Evolutionary conservation across 2,888 invertebrate species (phyloP).

Genomic region (Dione vanillae): DNA sequence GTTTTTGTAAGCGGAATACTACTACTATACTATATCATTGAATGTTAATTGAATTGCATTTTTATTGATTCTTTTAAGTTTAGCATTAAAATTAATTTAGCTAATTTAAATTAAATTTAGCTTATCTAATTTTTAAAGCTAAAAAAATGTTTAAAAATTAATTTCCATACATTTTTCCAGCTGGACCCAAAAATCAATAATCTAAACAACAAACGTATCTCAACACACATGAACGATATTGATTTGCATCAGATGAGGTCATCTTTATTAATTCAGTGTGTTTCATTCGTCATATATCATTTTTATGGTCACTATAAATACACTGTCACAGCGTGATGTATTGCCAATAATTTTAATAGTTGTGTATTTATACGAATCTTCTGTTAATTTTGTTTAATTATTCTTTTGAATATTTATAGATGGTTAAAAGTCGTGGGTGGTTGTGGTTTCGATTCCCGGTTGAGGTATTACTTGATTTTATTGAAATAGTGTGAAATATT

Average conservation of each 20-base stretch:
- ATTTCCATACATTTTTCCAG: neutral
- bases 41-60: no score
- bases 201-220: conserved; percentile 5
- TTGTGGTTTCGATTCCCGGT: neutral
- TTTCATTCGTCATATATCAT: conserved; percentile 48
- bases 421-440: neutral
- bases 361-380: conserved; percentile 33
- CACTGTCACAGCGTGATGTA: conserved; percentile 47
- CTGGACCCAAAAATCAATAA: conserved; percentile 20
- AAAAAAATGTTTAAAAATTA: no score
- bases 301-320: conserved; percentile 51
- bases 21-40: no score
- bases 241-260: conserved; percentile 48
- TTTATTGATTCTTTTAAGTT: no score
- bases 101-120: no score
- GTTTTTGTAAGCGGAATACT: no score
- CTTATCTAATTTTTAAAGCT: no score
- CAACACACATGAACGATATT: conserved; percentile 20
- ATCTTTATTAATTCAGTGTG: conserved; percentile 49
- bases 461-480: neutral
- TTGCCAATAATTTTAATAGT: conserved; percentile 45
- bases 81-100: no score
- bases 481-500: no score
- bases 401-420: neutral
- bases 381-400: conserved; percentile 31